Conservation (phyloP, 2,888 invertebrate genomes). For the Drosophila cognata region DNA sequence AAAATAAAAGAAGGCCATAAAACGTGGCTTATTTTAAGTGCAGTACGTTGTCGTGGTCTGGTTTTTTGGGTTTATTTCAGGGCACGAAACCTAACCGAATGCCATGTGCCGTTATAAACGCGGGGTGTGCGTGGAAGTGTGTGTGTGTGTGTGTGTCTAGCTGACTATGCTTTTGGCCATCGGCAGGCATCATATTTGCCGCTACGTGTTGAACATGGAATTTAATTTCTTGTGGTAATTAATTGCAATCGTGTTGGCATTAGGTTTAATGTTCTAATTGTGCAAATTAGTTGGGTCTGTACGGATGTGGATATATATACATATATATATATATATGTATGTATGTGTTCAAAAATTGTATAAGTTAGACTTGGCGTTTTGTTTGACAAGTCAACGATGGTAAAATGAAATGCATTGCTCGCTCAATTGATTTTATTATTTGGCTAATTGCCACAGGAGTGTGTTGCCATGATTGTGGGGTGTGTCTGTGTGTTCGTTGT, state of each 20-base stretch:
- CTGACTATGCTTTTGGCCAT: slow-evolving; percentile 31
- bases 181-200: slow-evolving; percentile 63
- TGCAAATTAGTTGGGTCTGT: slow-evolving; percentile 39
- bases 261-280: slow-evolving; percentile 78
- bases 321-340: background rate
- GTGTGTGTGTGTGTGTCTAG: slow-evolving; percentile 13
- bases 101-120: slow-evolving; percentile 71
- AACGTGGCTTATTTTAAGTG: slow-evolving; percentile 65
- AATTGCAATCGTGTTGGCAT: slow-evolving; percentile 82
- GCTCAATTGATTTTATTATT: slow-evolving; percentile 67
- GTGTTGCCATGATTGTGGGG: slow-evolving; percentile 4
- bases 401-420: slow-evolving; percentile 51
- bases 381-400: slow-evolving; percentile 60
- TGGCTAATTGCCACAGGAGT: slow-evolving; percentile 43
- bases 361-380: slow-evolving; percentile 46
- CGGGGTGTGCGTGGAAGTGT: slow-evolving; percentile 7
- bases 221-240: slow-evolving; percentile 80
- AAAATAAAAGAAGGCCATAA: slow-evolving; percentile 49
- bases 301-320: background rate
- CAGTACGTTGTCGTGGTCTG: slow-evolving; percentile 44
- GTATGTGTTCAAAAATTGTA: slow-evolving; percentile 42
- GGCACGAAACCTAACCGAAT: slow-evolving; percentile 29
- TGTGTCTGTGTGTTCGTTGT: slow-evolving; percentile 7
- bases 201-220: slow-evolving; percentile 79
- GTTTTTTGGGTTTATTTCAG: slow-evolving; percentile 31